These are phyloP conservation scores for Daptonema setosum DNA, from an alignment of 2,888 invertebrate genomes.

Conservation along the genomic window DNA sequence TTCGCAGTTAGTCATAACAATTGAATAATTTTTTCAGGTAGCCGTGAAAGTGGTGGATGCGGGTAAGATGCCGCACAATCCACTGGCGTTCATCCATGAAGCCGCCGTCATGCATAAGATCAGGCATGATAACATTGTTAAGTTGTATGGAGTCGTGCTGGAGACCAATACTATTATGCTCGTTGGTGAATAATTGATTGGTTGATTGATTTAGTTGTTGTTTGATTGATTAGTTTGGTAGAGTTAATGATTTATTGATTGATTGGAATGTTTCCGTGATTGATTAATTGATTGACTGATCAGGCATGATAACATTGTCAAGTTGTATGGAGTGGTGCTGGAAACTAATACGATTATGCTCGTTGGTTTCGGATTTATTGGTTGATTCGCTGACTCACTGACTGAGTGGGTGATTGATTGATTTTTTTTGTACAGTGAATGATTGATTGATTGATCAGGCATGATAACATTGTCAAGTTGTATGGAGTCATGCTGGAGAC, in stretches of 20 bases:
- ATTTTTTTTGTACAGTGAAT: too few relatives aligned
- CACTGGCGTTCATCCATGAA: conserved; percentile 86
- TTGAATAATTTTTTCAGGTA: conserved; percentile 71
- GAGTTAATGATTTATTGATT: too few relatives aligned
- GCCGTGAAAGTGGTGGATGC: conserved; percentile 86
- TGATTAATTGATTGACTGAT: too few relatives aligned
- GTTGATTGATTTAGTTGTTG: neutral
- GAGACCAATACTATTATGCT: conserved; percentile 62
- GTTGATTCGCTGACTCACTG: too few relatives aligned
- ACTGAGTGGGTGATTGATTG: too few relatives aligned
- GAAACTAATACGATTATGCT: too few relatives aligned
- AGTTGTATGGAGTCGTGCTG: conserved; percentile 86
- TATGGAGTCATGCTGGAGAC: conserved; percentile 88
- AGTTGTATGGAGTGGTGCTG: conserved; percentile 95
- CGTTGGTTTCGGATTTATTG: too few relatives aligned
- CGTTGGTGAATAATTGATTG: conserved; percentile 25
- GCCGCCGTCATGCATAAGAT: conserved; percentile 95
- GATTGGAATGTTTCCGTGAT: too few relatives aligned
- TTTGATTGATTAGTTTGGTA: too few relatives aligned
- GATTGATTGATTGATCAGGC: too few relatives aligned
- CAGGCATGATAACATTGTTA: conserved; percentile 83
- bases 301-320: conserved; percentile 91
- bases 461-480: conserved; percentile 82
- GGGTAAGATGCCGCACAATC: conserved; percentile 82
- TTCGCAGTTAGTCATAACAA: too few relatives aligned